phyloP scores from a whole-genome alignment of 2,888 invertebrate species.

The Polydrusus tereticollis region DNA sequence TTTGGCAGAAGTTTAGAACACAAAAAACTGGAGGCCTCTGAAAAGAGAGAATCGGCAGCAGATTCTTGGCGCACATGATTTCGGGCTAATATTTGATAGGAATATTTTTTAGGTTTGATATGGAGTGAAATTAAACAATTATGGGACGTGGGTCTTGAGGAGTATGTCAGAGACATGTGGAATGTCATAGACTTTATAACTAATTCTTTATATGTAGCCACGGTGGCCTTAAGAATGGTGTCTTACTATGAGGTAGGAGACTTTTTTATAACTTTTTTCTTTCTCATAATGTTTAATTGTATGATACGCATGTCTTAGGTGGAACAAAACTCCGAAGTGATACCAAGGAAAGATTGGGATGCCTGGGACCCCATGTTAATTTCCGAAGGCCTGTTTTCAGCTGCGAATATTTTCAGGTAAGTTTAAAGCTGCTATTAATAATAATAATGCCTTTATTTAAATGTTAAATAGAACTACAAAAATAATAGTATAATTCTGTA shows the following conservation, averaged over 20 bases:
- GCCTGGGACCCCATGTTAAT: constrained; percentile 98
- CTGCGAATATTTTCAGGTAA: constrained; percentile 93
- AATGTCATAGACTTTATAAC: constrained; percentile 99
- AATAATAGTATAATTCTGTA: no score
- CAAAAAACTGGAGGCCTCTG: no score
- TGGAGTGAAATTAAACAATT: constrained; percentile 99
- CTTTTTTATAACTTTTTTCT: not conserved
- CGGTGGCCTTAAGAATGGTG: constrained; percentile 93
- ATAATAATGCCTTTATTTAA: no score
- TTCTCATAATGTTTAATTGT: no score
- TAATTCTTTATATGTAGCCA: constrained; percentile 97
- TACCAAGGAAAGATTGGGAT: constrained; percentile 91
- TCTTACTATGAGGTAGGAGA: constrained; percentile 90
- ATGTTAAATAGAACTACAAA: no score
- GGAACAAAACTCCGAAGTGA: constrained; percentile 57
- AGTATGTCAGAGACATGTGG: constrained; percentile 99
- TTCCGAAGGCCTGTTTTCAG: constrained; percentile 96
- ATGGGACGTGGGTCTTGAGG: constrained; percentile 97
- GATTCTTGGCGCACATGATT: no score
- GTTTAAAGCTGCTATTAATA: no score
- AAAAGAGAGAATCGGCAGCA: no score
- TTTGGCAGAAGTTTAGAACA: not conserved
- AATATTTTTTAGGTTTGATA: constrained; percentile 96
- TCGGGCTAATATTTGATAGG: no score
- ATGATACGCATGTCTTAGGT: constrained; percentile 54